A percentile compares a stretch with the other conserved stretches of the same genome.
Conservation (phyloP, 2,888 invertebrate genomes). For the Nemapogon koenigi region DNA sequence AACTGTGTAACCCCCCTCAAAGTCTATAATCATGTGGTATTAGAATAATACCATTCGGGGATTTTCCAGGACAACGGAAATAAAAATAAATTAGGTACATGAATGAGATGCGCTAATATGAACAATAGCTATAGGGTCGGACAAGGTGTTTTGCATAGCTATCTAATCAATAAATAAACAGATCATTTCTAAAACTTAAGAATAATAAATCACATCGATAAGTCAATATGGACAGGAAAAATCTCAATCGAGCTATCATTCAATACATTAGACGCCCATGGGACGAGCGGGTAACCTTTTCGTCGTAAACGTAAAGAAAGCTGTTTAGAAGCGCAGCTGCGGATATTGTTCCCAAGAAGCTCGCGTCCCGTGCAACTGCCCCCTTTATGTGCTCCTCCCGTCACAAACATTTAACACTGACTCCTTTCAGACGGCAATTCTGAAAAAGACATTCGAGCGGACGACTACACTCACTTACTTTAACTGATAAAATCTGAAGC, state of each 20-base stretch:
- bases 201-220: too few relatives aligned
- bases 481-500: slow-evolving; percentile 30
- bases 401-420: slow-evolving; percentile 42
- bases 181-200: too few relatives aligned
- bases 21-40: too few relatives aligned
- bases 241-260: slow-evolving; percentile 8
- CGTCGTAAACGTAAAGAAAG: slow-evolving; percentile 19
- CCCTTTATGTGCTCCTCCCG: slow-evolving; percentile 19
- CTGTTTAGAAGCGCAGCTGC: slow-evolving; percentile 18
- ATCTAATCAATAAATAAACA: too few relatives aligned
- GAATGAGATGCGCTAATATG: too few relatives aligned
- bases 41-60: too few relatives aligned
- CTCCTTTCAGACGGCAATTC: slow-evolving; percentile 35
- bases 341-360: slow-evolving; percentile 12
- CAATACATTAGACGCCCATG: slow-evolving; percentile 7
- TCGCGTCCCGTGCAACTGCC: slow-evolving; percentile 9
- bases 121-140: too few relatives aligned
- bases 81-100: too few relatives aligned
- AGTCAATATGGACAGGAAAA: too few relatives aligned
- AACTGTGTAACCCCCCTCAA: not conserved
- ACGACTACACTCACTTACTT: slow-evolving; percentile 10
- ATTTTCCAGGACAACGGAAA: too few relatives aligned
- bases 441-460: slow-evolving; percentile 18
- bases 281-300: slow-evolving; percentile 4
- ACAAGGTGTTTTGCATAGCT: too few relatives aligned